A percentile compares a stretch with the other conserved stretches of the same genome.
Evolutionary conservation across 2,113 vertebrate species (phyloP).

Genomic region (Hippolais icterina): DNA sequence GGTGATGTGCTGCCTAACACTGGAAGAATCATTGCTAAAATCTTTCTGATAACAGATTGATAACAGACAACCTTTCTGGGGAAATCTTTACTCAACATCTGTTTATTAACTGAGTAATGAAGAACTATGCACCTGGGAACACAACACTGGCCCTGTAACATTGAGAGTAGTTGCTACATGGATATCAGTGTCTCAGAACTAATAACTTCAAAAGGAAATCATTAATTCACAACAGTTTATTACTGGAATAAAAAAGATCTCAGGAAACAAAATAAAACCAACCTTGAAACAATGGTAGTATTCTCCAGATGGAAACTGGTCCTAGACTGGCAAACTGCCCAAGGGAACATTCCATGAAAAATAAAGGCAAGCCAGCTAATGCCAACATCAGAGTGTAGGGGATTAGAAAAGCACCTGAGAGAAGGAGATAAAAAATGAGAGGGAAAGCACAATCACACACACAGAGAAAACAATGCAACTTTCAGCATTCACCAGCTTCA

Average conservation of each 20-base stretch:
- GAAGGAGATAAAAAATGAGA: not conserved
- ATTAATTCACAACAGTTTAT: not conserved
- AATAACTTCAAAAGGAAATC: not conserved
- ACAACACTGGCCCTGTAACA: not conserved
- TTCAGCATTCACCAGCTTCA: not conserved
- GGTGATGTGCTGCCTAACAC: not conserved
- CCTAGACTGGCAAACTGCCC: conserved; percentile 96
- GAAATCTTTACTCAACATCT: not conserved
- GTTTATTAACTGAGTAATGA: not conserved
- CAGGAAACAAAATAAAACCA: conserved; percentile 18
- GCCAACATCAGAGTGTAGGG: conserved; percentile 90
- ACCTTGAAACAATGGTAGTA: conserved; percentile 91
- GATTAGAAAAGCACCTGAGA: conserved; percentile 92
- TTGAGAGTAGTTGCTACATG: fast-evolving
- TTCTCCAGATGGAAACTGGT: conserved; percentile 87
- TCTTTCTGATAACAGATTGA: too few species aligned
- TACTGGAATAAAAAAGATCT: not conserved
- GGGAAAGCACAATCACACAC: not conserved
- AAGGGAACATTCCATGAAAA: conserved; percentile 92
- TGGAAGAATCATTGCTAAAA: not conserved
- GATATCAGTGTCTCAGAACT: not conserved
- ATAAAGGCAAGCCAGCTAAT: conserved; percentile 87
- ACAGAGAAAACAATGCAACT: not conserved
- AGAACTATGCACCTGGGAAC: not conserved
- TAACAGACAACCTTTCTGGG: not conserved